Conservation (phyloP, 2,888 invertebrate species). For the Hipparchia sbordonii region DNA sequence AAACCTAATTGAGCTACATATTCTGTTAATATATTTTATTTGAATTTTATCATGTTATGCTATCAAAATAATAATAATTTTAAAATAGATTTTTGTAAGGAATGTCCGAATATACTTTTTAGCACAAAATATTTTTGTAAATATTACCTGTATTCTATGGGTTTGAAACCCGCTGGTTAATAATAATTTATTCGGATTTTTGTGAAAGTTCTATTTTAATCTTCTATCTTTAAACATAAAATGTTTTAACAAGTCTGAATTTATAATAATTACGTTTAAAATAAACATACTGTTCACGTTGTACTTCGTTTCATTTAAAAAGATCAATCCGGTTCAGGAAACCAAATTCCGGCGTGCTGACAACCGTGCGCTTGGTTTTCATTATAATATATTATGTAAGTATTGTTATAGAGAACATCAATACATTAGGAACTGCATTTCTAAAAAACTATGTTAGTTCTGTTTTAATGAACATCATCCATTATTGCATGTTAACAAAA, state of each 20-base stretch:
- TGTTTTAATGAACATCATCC: not conserved
- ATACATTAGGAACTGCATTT: not conserved
- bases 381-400: not conserved
- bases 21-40: not conserved
- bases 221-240: not conserved
- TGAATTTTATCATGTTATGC: not conserved
- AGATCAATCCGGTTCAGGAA: not conserved
- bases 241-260: constrained; percentile 12
- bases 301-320: constrained; percentile 2
- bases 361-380: not conserved
- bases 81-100: no score
- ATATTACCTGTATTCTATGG: not conserved
- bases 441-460: not conserved
- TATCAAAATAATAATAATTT: no score
- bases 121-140: not conserved
- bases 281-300: not conserved
- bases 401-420: not conserved
- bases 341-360: not conserved
- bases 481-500: not conserved
- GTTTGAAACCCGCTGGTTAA: not conserved
- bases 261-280: constrained; percentile 9
- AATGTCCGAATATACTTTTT: not conserved
- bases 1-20: not conserved
- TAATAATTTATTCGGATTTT: not conserved
- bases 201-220: not conserved